These are phyloP conservation scores for Bergia puertoricense DNA, from an alignment of 92 coral and sea anemone species.

Conservation along the genomic window DNA sequence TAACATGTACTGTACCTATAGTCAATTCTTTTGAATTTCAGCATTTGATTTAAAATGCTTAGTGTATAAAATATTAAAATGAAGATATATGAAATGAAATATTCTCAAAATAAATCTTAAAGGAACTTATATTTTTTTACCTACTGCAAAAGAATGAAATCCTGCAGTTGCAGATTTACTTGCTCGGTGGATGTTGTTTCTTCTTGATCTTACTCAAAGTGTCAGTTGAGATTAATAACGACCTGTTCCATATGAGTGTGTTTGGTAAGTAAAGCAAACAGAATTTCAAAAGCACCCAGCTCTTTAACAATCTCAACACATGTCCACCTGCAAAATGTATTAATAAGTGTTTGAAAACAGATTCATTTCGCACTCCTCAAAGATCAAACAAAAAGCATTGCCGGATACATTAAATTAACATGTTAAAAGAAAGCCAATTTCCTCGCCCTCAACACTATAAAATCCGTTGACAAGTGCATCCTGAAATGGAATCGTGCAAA, in stretches of 20 bases:
- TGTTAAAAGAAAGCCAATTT: conserved; percentile 42
- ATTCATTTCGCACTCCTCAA: conserved; percentile 37
- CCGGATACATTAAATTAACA: conserved; percentile 44
- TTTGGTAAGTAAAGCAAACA: conserved; percentile 36
- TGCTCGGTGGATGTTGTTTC: background rate
- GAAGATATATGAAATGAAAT: background rate
- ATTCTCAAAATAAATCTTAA: background rate
- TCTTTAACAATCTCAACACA: conserved; percentile 31
- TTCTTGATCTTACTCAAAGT: background rate
- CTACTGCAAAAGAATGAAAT: background rate
- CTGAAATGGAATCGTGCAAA: conserved; percentile 35
- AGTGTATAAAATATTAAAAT: background rate
- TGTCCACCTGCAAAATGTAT: conserved; percentile 46
- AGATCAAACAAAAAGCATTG: conserved; percentile 38
- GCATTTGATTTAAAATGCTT: background rate
- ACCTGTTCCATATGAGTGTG: conserved; percentile 24
- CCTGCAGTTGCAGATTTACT: background rate
- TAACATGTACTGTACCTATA: background rate
- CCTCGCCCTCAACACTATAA: background rate
- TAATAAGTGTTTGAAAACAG: conserved; percentile 45
- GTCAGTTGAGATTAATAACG: background rate
- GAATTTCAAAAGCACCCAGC: background rate
- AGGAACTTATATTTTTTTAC: background rate
- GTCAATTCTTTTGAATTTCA: background rate
- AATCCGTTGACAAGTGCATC: conserved; percentile 26